A percentile compares a stretch with the other conserved stretches of the same genome.
Conservation (phyloP, 2,888 invertebrate genomes). For the Drosophila dives region DNA sequence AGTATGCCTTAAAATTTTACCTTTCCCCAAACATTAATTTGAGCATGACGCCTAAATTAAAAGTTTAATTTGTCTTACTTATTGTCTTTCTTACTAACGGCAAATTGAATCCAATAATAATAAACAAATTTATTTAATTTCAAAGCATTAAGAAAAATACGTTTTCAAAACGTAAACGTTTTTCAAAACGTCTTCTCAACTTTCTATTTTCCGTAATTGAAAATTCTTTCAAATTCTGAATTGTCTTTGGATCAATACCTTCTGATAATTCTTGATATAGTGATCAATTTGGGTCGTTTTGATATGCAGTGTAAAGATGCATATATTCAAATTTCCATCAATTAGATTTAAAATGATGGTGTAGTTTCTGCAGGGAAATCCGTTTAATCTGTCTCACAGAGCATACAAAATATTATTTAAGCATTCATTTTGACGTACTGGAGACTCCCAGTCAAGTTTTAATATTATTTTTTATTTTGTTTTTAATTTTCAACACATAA, state of each 20-base stretch:
- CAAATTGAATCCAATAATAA: not conserved
- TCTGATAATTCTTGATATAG: not conserved
- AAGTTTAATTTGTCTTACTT: not conserved
- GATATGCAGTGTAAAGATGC: not conserved
- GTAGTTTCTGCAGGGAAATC: not conserved
- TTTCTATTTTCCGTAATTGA: not conserved
- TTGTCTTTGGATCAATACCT: not conserved
- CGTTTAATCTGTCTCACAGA: not conserved
- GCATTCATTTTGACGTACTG: constrained; percentile 16
- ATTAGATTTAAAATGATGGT: not conserved
- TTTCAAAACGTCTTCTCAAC: not conserved
- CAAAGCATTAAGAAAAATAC: not conserved
- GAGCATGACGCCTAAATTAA: not conserved
- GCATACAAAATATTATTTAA: not conserved
- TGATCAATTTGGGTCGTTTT: not conserved
- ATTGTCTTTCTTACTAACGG: not conserved
- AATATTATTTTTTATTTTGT: constrained; percentile 13
- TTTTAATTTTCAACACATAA: constrained; percentile 38
- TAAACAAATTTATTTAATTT: not conserved
- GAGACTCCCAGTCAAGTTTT: constrained; percentile 27
- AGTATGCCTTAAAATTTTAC: not conserved
- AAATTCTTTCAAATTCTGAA: not conserved
- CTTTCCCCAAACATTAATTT: not conserved
- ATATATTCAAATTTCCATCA: not conserved
- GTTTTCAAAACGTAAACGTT: not conserved